Percentiles rank a stretch among this genome's conserved stretches.
Evolutionary conservation across 2,797 vertebrate species (phyloP).

Genomic region (Diplodus puntazzo): DNA sequence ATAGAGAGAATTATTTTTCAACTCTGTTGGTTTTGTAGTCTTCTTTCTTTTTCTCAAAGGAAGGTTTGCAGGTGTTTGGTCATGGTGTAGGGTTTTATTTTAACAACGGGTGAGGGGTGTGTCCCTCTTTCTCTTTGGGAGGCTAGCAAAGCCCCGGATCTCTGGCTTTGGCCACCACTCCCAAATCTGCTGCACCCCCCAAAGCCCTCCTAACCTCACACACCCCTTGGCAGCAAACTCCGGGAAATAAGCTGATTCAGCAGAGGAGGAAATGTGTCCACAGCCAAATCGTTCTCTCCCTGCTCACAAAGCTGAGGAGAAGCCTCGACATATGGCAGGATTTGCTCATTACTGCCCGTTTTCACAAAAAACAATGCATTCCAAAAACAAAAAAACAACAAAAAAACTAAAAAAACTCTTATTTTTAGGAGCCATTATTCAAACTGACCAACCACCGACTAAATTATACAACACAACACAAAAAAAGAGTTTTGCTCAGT

Average conservation of each 20-base stretch:
- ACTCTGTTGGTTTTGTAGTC: background rate
- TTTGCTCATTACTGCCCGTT: slow-evolving; percentile 32
- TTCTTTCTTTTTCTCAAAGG: background rate
- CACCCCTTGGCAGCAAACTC: slow-evolving; percentile 61
- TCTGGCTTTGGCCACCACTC: slow-evolving; percentile 60
- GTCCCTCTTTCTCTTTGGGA: slow-evolving; percentile 59
- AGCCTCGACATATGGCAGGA: slow-evolving; percentile 48
- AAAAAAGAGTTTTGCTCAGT: background rate
- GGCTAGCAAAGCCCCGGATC: slow-evolving; percentile 66
- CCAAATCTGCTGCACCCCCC: slow-evolving; percentile 59
- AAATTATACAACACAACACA: background rate
- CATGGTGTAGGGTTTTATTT: slow-evolving; percentile 65
- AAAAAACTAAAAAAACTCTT: background rate
- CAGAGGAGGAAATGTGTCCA: slow-evolving; percentile 51
- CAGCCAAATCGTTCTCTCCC: slow-evolving; percentile 53
- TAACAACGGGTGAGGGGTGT: slow-evolving; percentile 55
- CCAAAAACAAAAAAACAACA: slow-evolving; percentile 7
- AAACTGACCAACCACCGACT: background rate
- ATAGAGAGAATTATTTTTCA: slow-evolving; percentile 1
- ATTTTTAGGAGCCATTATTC: slow-evolving; percentile 1
- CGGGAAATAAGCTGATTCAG: slow-evolving; percentile 72
- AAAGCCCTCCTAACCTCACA: slow-evolving; percentile 55
- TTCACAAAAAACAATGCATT: slow-evolving; percentile 11
- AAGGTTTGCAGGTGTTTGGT: slow-evolving; percentile 69
- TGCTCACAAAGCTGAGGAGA: slow-evolving; percentile 47